A percentile compares a stretch with the other conserved stretches of the same genome.
These are phyloP conservation scores for Clamator glandarius DNA, from an alignment of 2,797 vertebrate species.

Conservation along the genomic window DNA sequence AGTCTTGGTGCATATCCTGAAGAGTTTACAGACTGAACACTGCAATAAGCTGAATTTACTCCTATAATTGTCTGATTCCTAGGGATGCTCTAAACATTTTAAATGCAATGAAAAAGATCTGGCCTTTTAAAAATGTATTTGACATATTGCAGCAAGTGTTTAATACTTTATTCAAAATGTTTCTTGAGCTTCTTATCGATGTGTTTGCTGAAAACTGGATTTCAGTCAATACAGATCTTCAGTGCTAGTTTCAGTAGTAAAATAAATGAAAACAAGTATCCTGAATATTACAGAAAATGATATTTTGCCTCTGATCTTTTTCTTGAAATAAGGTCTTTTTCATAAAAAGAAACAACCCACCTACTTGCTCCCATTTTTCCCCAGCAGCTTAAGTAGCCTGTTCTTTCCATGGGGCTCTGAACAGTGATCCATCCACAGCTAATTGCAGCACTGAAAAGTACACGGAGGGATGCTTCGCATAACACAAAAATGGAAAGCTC, in stretches of 20 bases:
- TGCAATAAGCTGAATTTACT: neutral
- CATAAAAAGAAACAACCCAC: neutral
- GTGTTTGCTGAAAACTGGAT: slow-evolving; percentile 18
- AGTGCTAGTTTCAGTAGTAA: neutral
- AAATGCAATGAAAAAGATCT: slow-evolving; percentile 5
- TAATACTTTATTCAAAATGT: slow-evolving; percentile 24
- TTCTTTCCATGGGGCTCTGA: neutral
- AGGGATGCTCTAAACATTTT: neutral
- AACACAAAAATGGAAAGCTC: neutral
- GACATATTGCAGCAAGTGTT: slow-evolving; percentile 25
- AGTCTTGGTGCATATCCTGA: neutral
- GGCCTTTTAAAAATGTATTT: slow-evolving; percentile 27
- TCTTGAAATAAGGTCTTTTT: neutral
- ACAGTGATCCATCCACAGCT: neutral
- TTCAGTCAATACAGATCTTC: neutral
- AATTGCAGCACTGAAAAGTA: neutral
- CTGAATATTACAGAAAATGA: neutral
- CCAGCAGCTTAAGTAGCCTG: neutral
- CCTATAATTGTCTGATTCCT: neutral
- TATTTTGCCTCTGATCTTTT: neutral
- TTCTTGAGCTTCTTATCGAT: slow-evolving; percentile 16
- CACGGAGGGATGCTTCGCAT: neutral
- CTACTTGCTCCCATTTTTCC: neutral
- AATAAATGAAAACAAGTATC: neutral
- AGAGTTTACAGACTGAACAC: neutral